Conservation (phyloP, 2,113 vertebrate species). For the Eidolon helvum region DNA sequence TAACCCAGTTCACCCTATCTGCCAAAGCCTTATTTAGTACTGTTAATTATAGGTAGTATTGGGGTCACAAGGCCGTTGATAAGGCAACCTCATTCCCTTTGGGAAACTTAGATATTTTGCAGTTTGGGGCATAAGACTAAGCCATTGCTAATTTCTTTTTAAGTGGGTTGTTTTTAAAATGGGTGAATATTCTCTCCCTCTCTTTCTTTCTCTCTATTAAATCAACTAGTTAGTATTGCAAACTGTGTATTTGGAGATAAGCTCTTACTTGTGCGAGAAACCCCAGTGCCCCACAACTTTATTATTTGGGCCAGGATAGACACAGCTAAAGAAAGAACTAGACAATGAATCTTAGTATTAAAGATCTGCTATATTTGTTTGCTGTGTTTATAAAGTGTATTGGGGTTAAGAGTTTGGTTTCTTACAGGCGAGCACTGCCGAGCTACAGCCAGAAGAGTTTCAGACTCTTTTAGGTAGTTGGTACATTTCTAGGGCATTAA, state of each 20-base stretch:
- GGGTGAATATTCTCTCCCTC: not conserved
- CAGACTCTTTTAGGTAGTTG: not conserved
- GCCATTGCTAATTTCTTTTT: slow-evolving; percentile 61
- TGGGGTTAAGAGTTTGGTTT: slow-evolving; percentile 30
- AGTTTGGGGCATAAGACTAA: slow-evolving; percentile 7
- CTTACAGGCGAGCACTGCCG: not conserved
- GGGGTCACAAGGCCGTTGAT: slow-evolving; percentile 77
- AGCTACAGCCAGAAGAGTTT: not conserved
- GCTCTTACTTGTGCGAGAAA: slow-evolving; percentile 15
- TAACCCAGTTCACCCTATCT: slow-evolving; percentile 74
- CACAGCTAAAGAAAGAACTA: slow-evolving; percentile 39
- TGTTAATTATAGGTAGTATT: slow-evolving; percentile 83
- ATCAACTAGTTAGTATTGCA: not conserved
- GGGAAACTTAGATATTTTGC: slow-evolving; percentile 61
- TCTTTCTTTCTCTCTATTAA: not conserved
- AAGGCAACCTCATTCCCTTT: slow-evolving; percentile 44
- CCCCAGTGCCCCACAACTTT: not conserved
- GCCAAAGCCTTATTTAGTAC: slow-evolving; percentile 75
- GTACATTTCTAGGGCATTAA: not conserved
- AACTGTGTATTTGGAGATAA: not conserved
- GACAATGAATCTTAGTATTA: slow-evolving; percentile 1
- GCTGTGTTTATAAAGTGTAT: slow-evolving; percentile 6
- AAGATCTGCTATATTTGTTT: not conserved
- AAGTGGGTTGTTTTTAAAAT: slow-evolving; percentile 40
- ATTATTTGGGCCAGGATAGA: slow-evolving; percentile 15